phyloP scores from a whole-genome alignment of 2,113 vertebrate genomes.

The Chroicocephalus ridibundus region DNA sequence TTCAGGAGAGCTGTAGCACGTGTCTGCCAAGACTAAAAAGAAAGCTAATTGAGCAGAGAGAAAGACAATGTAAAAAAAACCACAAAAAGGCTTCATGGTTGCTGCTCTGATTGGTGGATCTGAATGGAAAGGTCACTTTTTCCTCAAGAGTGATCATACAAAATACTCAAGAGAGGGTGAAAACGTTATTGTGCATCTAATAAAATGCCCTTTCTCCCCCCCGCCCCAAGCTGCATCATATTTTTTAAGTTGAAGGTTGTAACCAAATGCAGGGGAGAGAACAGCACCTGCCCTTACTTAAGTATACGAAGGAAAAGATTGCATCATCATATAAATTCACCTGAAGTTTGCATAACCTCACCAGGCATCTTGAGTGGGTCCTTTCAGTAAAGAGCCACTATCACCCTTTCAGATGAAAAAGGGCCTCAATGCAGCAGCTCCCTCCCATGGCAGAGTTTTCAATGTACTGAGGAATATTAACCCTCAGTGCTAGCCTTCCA shows the following conservation, averaged over 20 bases:
- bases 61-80: not conserved
- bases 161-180: slow-evolving; percentile 17
- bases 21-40: not conserved
- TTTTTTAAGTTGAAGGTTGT: not conserved
- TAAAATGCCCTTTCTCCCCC: not conserved
- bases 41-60: not conserved
- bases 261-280: not conserved
- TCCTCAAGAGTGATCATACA: not conserved
- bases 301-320: not conserved
- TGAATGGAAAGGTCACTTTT: slow-evolving; percentile 29
- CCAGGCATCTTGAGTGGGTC: not conserved
- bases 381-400: not conserved
- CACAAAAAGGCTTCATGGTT: not conserved
- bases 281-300: not conserved
- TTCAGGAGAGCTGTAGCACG: not conserved
- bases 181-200: not conserved
- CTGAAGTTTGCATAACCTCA: not conserved
- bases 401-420: not conserved
- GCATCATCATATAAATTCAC: not conserved
- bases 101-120: not conserved
- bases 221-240: not conserved
- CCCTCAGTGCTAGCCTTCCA: not conserved
- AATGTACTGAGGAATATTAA: not conserved
- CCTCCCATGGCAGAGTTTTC: not conserved
- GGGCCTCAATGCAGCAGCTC: not conserved